phyloP scores from a whole-genome alignment of 1,140 invertebrate genomes.

The Pentalonia nigronervosa region DNA sequence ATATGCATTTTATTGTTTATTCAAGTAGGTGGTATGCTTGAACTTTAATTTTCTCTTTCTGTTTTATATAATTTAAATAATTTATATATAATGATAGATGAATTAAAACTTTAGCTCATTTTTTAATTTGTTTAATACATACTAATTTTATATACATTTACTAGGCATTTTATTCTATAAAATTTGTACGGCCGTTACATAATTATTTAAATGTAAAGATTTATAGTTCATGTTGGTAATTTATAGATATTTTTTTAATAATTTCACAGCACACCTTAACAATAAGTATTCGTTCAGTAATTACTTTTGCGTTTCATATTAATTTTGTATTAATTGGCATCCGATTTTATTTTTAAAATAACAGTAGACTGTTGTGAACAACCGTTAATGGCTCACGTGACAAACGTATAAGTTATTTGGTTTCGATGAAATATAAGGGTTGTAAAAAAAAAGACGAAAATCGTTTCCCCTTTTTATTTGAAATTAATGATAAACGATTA shows the following conservation, averaged over 20 bases:
- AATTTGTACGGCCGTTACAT: no score
- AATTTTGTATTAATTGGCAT: background rate
- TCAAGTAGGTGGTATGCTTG: background rate
- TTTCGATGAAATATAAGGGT: background rate
- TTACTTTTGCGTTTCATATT: background rate
- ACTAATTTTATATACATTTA: no score
- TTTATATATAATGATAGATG: no score
- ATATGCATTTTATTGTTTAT: background rate
- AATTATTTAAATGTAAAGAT: no score
- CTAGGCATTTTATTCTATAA: no score
- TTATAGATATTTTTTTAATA: background rate
- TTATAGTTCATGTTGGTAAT: background rate
- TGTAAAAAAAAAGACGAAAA: background rate
- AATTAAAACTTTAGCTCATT: no score
- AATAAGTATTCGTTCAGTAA: background rate
- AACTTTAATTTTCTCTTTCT: background rate
- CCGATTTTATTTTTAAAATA: background rate
- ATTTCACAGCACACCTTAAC: background rate
- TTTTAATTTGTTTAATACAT: no score
- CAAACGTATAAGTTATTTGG: background rate
- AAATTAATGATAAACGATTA: slow-evolving; percentile 12
- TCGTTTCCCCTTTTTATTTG: background rate
- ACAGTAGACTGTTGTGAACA: background rate
- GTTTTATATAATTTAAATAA: background rate
- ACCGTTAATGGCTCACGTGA: background rate